These are phyloP conservation scores for Notothenia rossii DNA, from an alignment of 2,113 vertebrate genomes.

Conservation along the genomic window DNA sequence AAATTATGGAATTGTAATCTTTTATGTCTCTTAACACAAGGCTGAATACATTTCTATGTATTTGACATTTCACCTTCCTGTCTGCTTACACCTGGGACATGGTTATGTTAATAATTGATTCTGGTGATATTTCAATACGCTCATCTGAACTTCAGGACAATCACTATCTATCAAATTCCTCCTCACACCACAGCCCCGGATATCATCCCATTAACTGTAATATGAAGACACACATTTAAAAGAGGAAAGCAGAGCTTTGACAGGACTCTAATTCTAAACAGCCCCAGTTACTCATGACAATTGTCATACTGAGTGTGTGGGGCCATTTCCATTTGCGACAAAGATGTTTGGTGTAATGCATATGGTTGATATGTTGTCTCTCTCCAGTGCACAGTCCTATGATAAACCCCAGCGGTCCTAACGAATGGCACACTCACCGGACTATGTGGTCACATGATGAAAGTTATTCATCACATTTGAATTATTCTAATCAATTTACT, in stretches of 20 bases:
- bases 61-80: constrained; percentile 19
- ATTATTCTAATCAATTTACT: constrained; percentile 98
- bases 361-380: constrained; percentile 67
- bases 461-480: constrained; percentile 97
- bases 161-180: constrained; percentile 34
- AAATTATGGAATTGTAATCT: background rate
- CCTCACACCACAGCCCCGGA: constrained; percentile 12
- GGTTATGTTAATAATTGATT: background rate
- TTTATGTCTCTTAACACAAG: background rate
- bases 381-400: constrained; percentile 72
- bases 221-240: constrained; percentile 57
- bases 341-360: constrained; percentile 71
- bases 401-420: constrained; percentile 68
- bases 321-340: constrained; percentile 62
- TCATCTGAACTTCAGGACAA: background rate
- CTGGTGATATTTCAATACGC: background rate
- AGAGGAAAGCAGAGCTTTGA: constrained; percentile 46
- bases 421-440: constrained; percentile 71
- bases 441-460: constrained; percentile 87
- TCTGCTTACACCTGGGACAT: background rate
- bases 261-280: constrained; percentile 47
- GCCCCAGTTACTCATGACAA: constrained; percentile 57
- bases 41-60: background rate
- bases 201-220: constrained; percentile 44
- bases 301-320: constrained; percentile 46